Percentiles rank a stretch among this genome's conserved stretches.
phyloP scores from a whole-genome alignment of 53 echinoderm and acorn worm species.

The Holothuria scabra region DNA sequence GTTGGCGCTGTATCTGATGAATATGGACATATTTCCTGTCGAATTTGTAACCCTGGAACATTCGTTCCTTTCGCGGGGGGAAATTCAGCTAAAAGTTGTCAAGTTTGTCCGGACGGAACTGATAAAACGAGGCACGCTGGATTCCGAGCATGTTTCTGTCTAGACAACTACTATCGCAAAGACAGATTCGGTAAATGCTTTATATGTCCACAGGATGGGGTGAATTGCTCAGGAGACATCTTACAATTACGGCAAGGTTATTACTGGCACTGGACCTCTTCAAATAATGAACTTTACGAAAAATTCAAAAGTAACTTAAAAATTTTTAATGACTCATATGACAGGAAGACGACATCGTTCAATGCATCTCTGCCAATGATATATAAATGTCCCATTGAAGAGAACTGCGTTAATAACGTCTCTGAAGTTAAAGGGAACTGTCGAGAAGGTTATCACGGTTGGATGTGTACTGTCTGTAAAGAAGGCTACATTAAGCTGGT shows the following conservation, averaged over 20 bases:
- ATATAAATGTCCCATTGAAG: too few relatives aligned
- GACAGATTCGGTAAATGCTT: slow-evolving; percentile 8
- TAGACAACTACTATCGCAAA: slow-evolving; percentile 3
- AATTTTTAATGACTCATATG: too few relatives aligned
- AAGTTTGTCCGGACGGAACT: slow-evolving; percentile 20
- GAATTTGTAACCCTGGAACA: background rate
- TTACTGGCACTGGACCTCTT: slow-evolving; percentile 23
- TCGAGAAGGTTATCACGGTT: too few relatives aligned
- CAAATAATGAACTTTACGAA: too few relatives aligned
- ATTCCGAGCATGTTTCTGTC: slow-evolving; percentile 25
- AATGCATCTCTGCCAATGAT: too few relatives aligned
- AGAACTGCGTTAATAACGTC: too few relatives aligned
- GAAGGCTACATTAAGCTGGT: too few relatives aligned
- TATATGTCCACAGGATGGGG: background rate
- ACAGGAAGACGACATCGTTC: too few relatives aligned
- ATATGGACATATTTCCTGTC: background rate
- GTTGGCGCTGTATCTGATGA: too few relatives aligned
- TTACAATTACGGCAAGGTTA: background rate
- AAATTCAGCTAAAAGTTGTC: background rate
- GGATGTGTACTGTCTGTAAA: too few relatives aligned
- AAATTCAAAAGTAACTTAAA: too few relatives aligned
- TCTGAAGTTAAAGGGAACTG: too few relatives aligned
- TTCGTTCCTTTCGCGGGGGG: background rate
- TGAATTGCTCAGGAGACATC: background rate
- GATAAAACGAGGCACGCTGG: background rate